Conservation (phyloP, 1,140 invertebrate genomes). For the Drosophila virilis region DNA sequence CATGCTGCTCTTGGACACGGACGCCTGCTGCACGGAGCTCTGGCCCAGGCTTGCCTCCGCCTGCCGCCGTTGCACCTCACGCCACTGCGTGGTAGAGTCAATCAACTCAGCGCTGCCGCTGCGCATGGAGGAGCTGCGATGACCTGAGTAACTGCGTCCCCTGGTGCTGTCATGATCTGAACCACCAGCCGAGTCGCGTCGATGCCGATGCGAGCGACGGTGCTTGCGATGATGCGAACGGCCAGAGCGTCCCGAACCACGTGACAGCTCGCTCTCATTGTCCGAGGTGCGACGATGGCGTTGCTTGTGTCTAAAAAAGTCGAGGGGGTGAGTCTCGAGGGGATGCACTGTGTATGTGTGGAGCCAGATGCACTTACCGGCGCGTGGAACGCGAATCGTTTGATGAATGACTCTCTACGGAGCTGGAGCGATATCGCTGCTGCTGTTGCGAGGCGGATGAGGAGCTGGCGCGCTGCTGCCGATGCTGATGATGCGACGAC, state of each 20-base stretch:
- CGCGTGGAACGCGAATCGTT: slow-evolving; percentile 89
- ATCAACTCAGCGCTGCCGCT: slow-evolving; percentile 88
- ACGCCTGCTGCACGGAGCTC: slow-evolving; percentile 87
- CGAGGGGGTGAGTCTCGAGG: slow-evolving; percentile 11
- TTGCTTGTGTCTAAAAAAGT: slow-evolving; percentile 87
- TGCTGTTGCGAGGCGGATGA: slow-evolving; percentile 75
- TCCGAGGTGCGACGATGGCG: slow-evolving; percentile 92
- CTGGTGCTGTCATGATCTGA: slow-evolving; percentile 86
- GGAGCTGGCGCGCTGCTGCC: slow-evolving; percentile 66
- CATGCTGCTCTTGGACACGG: slow-evolving; percentile 86
- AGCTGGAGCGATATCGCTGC: slow-evolving; percentile 86
- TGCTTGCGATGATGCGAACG: slow-evolving; percentile 87
- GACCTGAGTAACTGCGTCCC: slow-evolving; percentile 84
- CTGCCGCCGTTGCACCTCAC: slow-evolving; percentile 91
- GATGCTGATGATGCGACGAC: slow-evolving; percentile 48
- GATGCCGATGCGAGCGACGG: slow-evolving; percentile 87
- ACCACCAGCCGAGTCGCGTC: slow-evolving; percentile 85
- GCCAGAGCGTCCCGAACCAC: slow-evolving; percentile 91
- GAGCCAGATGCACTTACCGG: slow-evolving; percentile 83
- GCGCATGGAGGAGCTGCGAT: slow-evolving; percentile 78
- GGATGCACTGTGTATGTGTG: neutral
- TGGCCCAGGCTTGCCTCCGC: slow-evolving; percentile 86
- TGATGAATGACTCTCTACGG: slow-evolving; percentile 94
- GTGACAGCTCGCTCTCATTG: slow-evolving; percentile 94
- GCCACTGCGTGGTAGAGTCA: slow-evolving; percentile 95